Base-by-base conservation (phyloP, 2,797 vertebrate genomes). In the Echiichthys vipera region DNA sequence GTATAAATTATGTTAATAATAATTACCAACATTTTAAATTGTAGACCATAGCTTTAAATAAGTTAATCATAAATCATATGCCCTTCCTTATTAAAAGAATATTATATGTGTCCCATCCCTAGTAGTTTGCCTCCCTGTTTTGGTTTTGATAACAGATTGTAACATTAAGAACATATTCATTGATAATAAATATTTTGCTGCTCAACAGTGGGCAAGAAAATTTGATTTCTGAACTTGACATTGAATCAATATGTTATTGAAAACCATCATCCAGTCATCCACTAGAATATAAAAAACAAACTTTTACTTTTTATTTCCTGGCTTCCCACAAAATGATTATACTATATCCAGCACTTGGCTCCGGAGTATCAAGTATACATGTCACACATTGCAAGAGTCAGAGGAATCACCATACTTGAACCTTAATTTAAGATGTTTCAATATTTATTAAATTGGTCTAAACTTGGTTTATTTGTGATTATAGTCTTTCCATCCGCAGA, bases 391-490 rank as follows among this genome's bases (percentile, higher is more conserved):
- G 39, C 34, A 42, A 46, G 40, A 45, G 22, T 72, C 46, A 54
- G 40, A 62, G 17, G 10, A 76, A 64, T 57, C 18, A 27, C 25
- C 27, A 56, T 20, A 65, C 51, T 50, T 59, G 71, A 69, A 64
- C 45, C 58, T 80, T 83, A 66, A 81, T 91, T 80, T n/a, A n/a
- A n/a, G 81, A 76, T 49, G 49, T 74, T 66, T 59, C 58, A 63
- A 11, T 75, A 73, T 80, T 88, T 71, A 47, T 69, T 68, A 73
- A 68, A 78, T 59, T 43, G 47, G 37, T 30, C 51, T n/a, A 37
- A 82, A 83, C 88, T 80, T 69, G 64, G 53, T 71, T 88, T 84
- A 81, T 84, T 80, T 74, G 42, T 50, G 29, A 75, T 85, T 78
- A 55, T 61, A 71, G 43, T 68, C n/a, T 74, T 72, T 76, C 59